Evolutionary conservation across 2,888 invertebrate genomes (phyloP), one percentile per base, ranked within the genome.

Genomic region (Celastrina argiolus): DNA sequence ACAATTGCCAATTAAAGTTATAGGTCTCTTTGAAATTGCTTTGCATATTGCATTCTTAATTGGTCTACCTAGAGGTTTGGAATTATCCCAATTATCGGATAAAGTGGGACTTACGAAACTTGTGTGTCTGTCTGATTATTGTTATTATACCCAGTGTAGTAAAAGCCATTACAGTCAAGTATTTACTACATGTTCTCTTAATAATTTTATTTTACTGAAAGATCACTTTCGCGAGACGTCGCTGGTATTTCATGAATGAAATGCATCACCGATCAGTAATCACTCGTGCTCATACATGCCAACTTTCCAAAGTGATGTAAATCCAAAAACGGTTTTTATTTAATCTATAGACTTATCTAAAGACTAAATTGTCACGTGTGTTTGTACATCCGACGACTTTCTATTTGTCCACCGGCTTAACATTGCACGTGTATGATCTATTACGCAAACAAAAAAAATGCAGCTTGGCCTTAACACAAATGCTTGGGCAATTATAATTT

Each of bases 241-340:
- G 12, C 51, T 22, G 51, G 51, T 26, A 51, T 51, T 51, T 51
- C 51, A 51, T 51, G 51, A 51, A 51, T 51, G 51, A 51, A 51
- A 51, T 51, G 51, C 51, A 51, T 51, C 51, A 51, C 51, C 51
- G 51, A 51, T 51, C 51, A 51, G 18, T 51, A 22, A 51, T 26
- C 51, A 51, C 51, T 51, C 51, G 26, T 51, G 51, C 26, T 26
- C 22, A 36, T 7, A 36, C 8, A 22, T 22, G 51, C 22, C 22
- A 26, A 51, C 51, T 51, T 51, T 51, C 51, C 51, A 51, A 26
- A 4, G 26, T 26, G 51, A 22, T 2, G 22, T 12, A 51, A 51
- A 51, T 51, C 14, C 2, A 51, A 26, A 26, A 26, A 18, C 10
- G 10, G 3, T 10, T 4, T 51, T 51, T 51, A 51, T 22, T 4